Percentiles rank a stretch among this genome's conserved stretches.
phyloP scores from a whole-genome alignment of 2,113 vertebrate genomes.

The Tupaia chinensis region DNA sequence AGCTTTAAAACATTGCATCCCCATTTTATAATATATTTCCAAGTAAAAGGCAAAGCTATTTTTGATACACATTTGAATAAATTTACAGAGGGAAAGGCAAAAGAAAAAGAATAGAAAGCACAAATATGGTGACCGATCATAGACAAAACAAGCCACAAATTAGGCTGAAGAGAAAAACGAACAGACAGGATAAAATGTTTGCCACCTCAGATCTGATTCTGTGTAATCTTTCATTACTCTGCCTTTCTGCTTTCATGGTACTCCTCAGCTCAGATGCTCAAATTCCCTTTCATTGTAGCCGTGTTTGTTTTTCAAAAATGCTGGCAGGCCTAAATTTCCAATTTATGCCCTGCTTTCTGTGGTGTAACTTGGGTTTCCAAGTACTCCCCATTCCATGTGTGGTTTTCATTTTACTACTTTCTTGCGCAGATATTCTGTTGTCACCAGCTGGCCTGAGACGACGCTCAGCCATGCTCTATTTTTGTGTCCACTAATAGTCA shows the following conservation, averaged over 20 bases:
- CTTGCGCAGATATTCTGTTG: conserved; percentile 67
- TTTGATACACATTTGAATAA: background rate
- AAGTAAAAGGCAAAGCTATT: background rate
- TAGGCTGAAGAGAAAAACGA: background rate
- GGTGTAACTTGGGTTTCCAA: conserved; percentile 42
- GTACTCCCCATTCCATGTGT: background rate
- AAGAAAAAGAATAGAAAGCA: background rate
- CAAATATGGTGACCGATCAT: background rate
- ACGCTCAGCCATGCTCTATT: conserved; percentile 74
- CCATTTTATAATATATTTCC: background rate
- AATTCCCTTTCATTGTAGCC: background rate
- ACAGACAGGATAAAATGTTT: background rate
- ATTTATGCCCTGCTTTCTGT: conserved; percentile 14
- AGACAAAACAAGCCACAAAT: background rate
- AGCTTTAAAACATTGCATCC: background rate
- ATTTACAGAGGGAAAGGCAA: background rate
- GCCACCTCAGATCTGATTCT: background rate
- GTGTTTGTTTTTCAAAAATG: rapidly evolving
- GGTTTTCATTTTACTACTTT: conserved; percentile 71
- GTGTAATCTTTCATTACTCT: background rate
- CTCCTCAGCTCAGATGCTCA: background rate
- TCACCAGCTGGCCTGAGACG: conserved; percentile 84
- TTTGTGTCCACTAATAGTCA: conserved; percentile 77
- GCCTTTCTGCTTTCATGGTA: background rate
- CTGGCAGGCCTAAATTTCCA: background rate